Evolutionary conservation across 2,888 invertebrate genomes (phyloP).

Genomic region (Microctonus hyperodae): DNA sequence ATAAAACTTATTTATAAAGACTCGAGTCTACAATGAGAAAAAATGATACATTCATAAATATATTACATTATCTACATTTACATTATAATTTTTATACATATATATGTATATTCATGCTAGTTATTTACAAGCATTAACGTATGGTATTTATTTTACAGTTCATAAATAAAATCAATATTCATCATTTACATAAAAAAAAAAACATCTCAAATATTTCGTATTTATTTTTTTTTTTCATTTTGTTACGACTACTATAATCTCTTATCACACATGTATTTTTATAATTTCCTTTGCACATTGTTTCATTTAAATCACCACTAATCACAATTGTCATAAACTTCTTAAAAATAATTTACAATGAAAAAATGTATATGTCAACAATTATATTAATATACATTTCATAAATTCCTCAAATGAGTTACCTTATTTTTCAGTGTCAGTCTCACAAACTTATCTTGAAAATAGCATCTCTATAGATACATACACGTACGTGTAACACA

Average conservation of each 20-base stretch:
- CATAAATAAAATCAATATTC: slow-evolving; percentile 43
- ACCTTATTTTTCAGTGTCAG: too few species aligned
- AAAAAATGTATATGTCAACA: neutral
- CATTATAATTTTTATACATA: neutral
- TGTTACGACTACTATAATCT: slow-evolving; percentile 13
- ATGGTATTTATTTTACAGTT: slow-evolving; percentile 61
- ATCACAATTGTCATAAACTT: neutral
- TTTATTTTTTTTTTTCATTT: slow-evolving; percentile 24
- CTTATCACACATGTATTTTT: slow-evolving; percentile 29
- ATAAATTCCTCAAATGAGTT: too few species aligned
- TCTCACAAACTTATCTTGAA: too few species aligned
- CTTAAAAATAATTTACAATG: neutral
- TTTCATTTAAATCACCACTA: neutral
- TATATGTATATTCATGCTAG: slow-evolving; percentile 11
- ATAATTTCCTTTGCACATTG: slow-evolving; percentile 20
- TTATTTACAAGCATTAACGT: slow-evolving; percentile 60
- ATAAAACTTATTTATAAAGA: neutral
- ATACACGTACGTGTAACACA: slow-evolving; percentile 29
- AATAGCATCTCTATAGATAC: neutral
- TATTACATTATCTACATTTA: slow-evolving; percentile 22
- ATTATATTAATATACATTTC: too few species aligned
- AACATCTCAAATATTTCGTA: slow-evolving; percentile 34
- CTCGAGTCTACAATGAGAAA: slow-evolving; percentile 4
- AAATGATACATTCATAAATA: slow-evolving; percentile 24
- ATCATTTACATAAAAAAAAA: slow-evolving; percentile 30